These are phyloP conservation scores for Polypedilum pembai DNA, from an alignment of 1,140 invertebrate genomes.

Conservation along the genomic window DNA sequence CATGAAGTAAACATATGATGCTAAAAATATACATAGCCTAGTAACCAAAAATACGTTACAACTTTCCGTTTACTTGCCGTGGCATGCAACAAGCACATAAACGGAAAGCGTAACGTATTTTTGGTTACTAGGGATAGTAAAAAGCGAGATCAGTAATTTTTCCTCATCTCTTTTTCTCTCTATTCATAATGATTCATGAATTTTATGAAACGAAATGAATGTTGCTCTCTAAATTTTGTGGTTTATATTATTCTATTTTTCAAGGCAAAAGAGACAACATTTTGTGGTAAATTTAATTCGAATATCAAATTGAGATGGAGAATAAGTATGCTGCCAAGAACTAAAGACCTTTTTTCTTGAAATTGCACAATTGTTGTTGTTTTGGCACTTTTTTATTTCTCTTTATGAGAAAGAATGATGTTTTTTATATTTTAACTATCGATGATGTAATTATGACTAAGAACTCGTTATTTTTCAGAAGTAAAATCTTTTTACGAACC, in stretches of 20 bases:
- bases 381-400: not conserved
- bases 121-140: too few relatives aligned
- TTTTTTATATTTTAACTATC: not conserved
- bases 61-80: too few relatives aligned
- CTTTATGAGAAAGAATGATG: not conserved
- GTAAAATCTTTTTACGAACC: not conserved
- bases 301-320: too few relatives aligned
- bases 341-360: too few relatives aligned
- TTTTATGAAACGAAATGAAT: not conserved
- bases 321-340: too few relatives aligned
- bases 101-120: too few relatives aligned
- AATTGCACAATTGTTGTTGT: not conserved
- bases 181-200: not conserved
- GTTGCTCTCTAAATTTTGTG: too few relatives aligned
- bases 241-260: too few relatives aligned
- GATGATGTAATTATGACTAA: not conserved
- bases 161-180: not conserved
- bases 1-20: not conserved
- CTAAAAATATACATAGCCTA: constrained; percentile 2
- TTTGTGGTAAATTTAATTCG: too few relatives aligned
- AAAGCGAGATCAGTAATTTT: not conserved
- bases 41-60: too few relatives aligned
- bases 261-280: too few relatives aligned
- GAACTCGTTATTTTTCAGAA: not conserved
- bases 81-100: too few relatives aligned